Evolutionary conservation across 2,888 invertebrate species (phyloP).

Genomic region (Nematopogon swammerdamellus): DNA sequence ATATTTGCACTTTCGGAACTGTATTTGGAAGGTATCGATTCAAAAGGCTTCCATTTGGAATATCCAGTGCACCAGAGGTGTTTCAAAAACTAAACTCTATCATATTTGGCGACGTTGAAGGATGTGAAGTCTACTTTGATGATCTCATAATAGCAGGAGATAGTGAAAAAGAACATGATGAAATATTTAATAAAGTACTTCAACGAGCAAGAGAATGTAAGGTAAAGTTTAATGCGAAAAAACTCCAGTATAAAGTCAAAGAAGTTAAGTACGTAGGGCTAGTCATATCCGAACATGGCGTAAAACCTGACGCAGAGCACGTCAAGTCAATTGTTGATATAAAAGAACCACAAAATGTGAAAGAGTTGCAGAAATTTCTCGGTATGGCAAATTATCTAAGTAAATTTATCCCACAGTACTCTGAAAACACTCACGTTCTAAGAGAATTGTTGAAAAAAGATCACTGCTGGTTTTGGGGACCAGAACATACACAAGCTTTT

Average conservation of each 20-base stretch:
- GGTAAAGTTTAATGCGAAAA: slow-evolving; percentile 19
- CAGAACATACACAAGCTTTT: neutral
- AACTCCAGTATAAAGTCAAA: slow-evolving; percentile 15
- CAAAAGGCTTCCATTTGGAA: slow-evolving; percentile 13
- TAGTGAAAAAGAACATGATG: slow-evolving; percentile 13
- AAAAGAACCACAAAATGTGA: slow-evolving; percentile 14
- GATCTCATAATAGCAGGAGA: slow-evolving; percentile 13
- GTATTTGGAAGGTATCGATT: slow-evolving; percentile 8
- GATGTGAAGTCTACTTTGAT: slow-evolving; percentile 21
- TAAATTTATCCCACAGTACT: slow-evolving; percentile 13
- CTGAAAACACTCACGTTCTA: slow-evolving; percentile 7
- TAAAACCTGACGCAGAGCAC: slow-evolving; percentile 9
- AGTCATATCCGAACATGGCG: slow-evolving; percentile 11
- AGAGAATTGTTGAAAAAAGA: neutral
- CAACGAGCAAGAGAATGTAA: slow-evolving; percentile 13
- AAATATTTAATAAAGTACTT: slow-evolving; percentile 14
- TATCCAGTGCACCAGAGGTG: slow-evolving; percentile 13
- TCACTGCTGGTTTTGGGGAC: slow-evolving; percentile 3
- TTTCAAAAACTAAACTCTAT: slow-evolving; percentile 7
- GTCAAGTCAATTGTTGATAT: slow-evolving; percentile 6
- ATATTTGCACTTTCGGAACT: slow-evolving; percentile 5
- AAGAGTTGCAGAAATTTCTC: slow-evolving; percentile 15
- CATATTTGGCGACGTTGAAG: slow-evolving; percentile 10
- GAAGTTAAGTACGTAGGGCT: slow-evolving; percentile 17
- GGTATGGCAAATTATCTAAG: slow-evolving; percentile 17